phyloP scores from a whole-genome alignment of 2,888 invertebrate genomes.

The Cryptops parisi region DNA sequence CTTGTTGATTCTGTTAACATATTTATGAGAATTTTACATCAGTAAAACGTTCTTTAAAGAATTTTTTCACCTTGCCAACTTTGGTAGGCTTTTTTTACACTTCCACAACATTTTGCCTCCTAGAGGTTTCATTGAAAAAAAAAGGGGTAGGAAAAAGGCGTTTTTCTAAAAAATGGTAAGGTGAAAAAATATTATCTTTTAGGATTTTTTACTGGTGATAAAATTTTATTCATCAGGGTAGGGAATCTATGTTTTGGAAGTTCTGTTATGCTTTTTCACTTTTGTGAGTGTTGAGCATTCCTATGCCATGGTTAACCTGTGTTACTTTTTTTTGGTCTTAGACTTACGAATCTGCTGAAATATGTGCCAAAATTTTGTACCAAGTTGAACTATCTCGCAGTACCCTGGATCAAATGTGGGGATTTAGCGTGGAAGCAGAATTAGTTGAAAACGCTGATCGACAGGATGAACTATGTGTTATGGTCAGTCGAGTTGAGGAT shows the following conservation, averaged over 20 bases:
- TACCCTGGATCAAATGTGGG: slow-evolving; percentile 91
- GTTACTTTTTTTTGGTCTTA: slow-evolving; percentile 37
- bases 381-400: slow-evolving; percentile 85
- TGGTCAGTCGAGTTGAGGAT: slow-evolving; percentile 89
- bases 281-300: not conserved
- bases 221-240: no score
- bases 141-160: no score
- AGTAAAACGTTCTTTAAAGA: no score
- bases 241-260: no score
- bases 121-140: no score
- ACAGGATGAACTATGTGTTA: slow-evolving; percentile 93
- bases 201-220: no score
- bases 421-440: slow-evolving; percentile 94
- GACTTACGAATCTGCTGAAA: slow-evolving; percentile 88
- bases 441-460: slow-evolving; percentile 89
- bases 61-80: no score
- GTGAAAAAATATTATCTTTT: not conserved
- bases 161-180: not conserved
- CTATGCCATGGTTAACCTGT: not conserved
- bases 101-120: no score
- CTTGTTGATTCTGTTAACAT: no score
- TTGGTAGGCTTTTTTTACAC: no score
- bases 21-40: no score
- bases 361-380: slow-evolving; percentile 90
- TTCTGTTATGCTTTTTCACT: not conserved